Evolutionary conservation across 2,888 invertebrate species (phyloP).

Genomic region (Sycophila texana): DNA sequence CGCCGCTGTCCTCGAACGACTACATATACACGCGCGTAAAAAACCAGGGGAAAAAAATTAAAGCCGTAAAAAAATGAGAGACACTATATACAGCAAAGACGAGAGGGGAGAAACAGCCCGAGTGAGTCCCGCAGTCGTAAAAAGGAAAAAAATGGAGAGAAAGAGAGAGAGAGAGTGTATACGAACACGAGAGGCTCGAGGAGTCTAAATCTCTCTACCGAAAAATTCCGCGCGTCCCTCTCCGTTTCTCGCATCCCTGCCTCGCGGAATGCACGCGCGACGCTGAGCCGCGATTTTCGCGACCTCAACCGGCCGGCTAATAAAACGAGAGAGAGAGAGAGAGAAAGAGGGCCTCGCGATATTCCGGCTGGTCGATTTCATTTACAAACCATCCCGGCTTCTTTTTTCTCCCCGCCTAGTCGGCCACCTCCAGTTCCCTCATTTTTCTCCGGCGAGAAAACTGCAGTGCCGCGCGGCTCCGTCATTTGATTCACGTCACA

Average conservation of each 20-base stretch:
- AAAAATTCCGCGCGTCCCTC: slow-evolving; percentile 2
- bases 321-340: neutral
- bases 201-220: slow-evolving; percentile 26
- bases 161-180: neutral
- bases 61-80: slow-evolving; percentile 5
- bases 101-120: neutral
- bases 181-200: neutral
- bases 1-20: slow-evolving; percentile 4
- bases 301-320: neutral
- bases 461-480: neutral
- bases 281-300: slow-evolving; percentile 21
- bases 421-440: neutral
- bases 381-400: slow-evolving; percentile 14
- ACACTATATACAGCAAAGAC: too few relatives aligned
- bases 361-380: slow-evolving; percentile 38
- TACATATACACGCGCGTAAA: neutral
- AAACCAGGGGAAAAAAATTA: slow-evolving; percentile 4
- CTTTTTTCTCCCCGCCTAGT: neutral
- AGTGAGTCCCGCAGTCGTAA: slow-evolving; percentile 2
- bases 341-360: neutral
- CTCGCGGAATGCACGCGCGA: too few relatives aligned
- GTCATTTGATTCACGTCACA: slow-evolving; percentile 44
- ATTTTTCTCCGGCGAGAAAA: neutral
- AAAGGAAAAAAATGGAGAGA: too few relatives aligned
- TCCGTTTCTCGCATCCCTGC: too few relatives aligned